Conservation (phyloP, 2,113 vertebrate genomes). For the Neolamprologus toae region DNA sequence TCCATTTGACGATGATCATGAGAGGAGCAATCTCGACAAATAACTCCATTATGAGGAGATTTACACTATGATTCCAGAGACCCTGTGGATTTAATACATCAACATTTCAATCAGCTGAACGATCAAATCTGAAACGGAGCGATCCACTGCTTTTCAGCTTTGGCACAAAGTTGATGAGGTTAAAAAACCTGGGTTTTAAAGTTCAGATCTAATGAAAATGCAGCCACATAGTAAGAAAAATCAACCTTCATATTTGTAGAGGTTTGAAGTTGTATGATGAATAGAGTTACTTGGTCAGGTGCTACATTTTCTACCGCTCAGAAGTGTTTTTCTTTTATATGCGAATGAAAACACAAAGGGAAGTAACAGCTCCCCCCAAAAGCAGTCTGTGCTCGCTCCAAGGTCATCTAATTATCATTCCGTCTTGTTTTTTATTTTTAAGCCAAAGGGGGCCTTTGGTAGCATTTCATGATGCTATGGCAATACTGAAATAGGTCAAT, state of each 20-base stretch:
- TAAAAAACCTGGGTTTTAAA: neutral
- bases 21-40: neutral
- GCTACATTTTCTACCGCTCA: neutral
- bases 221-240: neutral
- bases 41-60: neutral
- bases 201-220: neutral
- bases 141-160: neutral
- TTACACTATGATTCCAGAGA: neutral
- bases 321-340: neutral
- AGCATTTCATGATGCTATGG: neutral
- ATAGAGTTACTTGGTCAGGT: neutral
- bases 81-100: neutral
- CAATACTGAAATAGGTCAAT: neutral
- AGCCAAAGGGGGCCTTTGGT: neutral
- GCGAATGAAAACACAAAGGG: neutral
- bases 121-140: neutral
- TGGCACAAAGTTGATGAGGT: neutral
- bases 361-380: neutral
- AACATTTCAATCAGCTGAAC: neutral
- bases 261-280: neutral
- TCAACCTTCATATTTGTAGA: neutral
- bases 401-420: neutral
- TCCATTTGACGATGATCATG: neutral
- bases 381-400: neutral
- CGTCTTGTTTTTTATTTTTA: neutral